Conservation (phyloP, 2,888 invertebrate species). For the Gandaritis pyraliata region DNA sequence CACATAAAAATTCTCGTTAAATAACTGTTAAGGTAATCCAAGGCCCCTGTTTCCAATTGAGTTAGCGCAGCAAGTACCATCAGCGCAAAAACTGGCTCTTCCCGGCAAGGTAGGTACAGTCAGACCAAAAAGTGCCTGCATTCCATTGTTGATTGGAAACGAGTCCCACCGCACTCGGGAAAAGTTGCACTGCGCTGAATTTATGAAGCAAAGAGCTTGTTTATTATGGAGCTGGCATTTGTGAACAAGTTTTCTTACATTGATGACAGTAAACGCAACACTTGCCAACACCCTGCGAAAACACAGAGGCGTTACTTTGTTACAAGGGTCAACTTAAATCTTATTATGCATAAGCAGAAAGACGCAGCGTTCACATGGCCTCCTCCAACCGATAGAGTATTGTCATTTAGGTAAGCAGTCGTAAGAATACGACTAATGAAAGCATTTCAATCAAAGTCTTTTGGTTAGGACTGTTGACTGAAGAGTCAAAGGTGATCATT, state of each 20-base stretch:
- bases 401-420: too few relatives aligned
- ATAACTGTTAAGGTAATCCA: slow-evolving; percentile 60
- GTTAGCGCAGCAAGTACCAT: slow-evolving; percentile 51
- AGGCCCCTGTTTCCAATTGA: slow-evolving; percentile 62
- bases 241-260: slow-evolving; percentile 3
- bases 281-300: neutral
- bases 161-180: slow-evolving; percentile 72
- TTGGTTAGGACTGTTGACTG: too few relatives aligned
- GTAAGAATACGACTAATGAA: too few relatives aligned
- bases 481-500: too few relatives aligned
- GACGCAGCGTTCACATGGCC: too few relatives aligned
- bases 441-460: too few relatives aligned
- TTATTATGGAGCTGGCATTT: slow-evolving; percentile 59
- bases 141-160: slow-evolving; percentile 81
- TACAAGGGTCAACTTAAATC: too few relatives aligned
- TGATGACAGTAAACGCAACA: neutral
- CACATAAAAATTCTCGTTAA: slow-evolving; percentile 43
- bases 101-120: slow-evolving; percentile 51
- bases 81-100: slow-evolving; percentile 69
- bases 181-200: slow-evolving; percentile 65
- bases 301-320: neutral
- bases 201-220: slow-evolving; percentile 49
- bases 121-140: slow-evolving; percentile 76
- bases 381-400: too few relatives aligned
- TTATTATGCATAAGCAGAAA: too few relatives aligned